Evolutionary conservation across 2,113 vertebrate genomes (phyloP).

Genomic region (Sinocyclocheilus rhinocerous): DNA sequence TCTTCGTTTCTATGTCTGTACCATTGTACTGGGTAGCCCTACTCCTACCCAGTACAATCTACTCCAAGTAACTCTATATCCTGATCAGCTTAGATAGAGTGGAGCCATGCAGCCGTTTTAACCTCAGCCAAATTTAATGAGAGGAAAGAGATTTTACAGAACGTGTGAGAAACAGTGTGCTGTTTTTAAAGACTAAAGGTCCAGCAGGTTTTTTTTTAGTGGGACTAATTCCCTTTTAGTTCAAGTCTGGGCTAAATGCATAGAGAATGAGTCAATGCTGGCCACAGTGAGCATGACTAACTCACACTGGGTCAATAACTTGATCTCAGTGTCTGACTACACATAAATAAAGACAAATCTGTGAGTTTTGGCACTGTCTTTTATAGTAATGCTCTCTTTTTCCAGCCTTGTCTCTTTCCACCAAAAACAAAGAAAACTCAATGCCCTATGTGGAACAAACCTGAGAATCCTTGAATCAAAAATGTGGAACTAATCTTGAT

Average conservation of each 20-base stretch:
- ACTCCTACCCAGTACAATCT: too few relatives aligned
- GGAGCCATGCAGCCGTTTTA: background rate
- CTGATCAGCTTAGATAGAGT: background rate
- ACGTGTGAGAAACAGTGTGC: slow-evolving; percentile 49
- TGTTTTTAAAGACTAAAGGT: slow-evolving; percentile 32
- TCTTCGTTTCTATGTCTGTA: background rate
- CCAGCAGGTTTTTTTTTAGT: slow-evolving; percentile 49
- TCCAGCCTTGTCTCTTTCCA: slow-evolving; percentile 65
- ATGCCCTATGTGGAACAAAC: slow-evolving; percentile 54
- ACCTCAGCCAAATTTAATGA: background rate
- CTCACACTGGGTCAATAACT: slow-evolving; percentile 73
- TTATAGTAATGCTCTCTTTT: slow-evolving; percentile 62
- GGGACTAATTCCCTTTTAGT: slow-evolving; percentile 83
- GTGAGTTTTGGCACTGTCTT: slow-evolving; percentile 59
- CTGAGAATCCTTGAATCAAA: slow-evolving; percentile 46
- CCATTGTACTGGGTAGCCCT: background rate
- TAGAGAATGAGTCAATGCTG: slow-evolving; percentile 85
- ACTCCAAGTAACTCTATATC: background rate
- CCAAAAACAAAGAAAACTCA: slow-evolving; percentile 57
- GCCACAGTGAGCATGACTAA: slow-evolving; percentile 85
- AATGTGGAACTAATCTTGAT: background rate
- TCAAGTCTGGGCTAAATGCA: slow-evolving; percentile 85
- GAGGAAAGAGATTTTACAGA: slow-evolving; percentile 53
- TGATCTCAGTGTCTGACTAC: slow-evolving; percentile 66
- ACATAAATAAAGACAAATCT: background rate